Base-by-base conservation (phyloP, 2,888 invertebrate species). In the Caenorhabditis sp. region DNA sequence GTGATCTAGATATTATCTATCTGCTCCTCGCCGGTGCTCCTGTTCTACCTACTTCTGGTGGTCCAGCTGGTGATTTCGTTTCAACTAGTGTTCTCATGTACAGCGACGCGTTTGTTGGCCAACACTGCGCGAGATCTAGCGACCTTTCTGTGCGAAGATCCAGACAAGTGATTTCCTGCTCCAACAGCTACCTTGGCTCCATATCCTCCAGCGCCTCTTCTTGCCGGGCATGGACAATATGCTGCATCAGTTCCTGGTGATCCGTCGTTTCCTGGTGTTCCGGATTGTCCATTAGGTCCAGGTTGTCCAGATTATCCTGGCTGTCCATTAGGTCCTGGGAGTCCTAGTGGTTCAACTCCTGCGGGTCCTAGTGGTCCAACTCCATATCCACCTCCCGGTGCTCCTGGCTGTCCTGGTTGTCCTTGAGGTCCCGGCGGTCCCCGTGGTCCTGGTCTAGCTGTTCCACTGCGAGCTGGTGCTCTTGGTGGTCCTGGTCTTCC, bases 371-470 rank as follows among this genome's bases (percentile, higher is more conserved):
- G n/a, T n/a, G 70, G 68, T 63, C 71, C 76, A 12, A 36, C 63
- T 60, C 74, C 69, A 58, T 66, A 67, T 68, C 76, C 76, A 53
- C 65, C 71, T 70, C 70, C 75, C 63, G 75, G 67, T 2, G 67
- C 67, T 67, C 75, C 75, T 27, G 62, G 65, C 25, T 61, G 58
- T 70, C 75, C 75, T 64, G 75, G 70, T 56, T 63, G 67, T 75
- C 75, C 75, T 43, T 25, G 64, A 67, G 75, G 75, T 67, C 75
- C 75, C 20, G 63, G 49, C 27, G 70, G 70, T 75, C 75, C 75
- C 56, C 72, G 72, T 63, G 69, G 70, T 73, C 76, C 76, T 59
- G 72, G 72, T 17, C 61, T 66, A 17, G 65, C 49, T 21, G 61
- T 21, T 69, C 73, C 73, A 53, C 58, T 61, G 26, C 59, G 53